Base-by-base conservation (phyloP, 92 coral and sea anemone genomes). In the Montipora capitata region DNA sequence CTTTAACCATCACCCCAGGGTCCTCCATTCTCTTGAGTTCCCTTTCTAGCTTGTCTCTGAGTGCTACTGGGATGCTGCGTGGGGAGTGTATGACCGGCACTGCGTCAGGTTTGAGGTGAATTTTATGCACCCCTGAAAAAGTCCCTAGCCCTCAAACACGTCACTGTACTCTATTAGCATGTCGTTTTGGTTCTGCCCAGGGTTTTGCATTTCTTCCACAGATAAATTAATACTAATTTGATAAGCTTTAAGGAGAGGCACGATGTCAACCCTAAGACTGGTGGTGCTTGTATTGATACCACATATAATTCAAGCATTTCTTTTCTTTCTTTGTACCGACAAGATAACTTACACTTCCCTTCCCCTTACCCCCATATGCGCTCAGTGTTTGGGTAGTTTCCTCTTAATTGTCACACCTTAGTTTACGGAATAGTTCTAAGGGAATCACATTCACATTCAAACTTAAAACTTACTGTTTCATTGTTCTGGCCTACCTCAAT, bases 401-500 rank as follows among this genome's bases (percentile, higher is more conserved):
- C 68, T 63, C 68, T 10, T 16, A 6, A 16, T 63, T 16, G 40
- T n/a, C 17, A 63, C 68, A 63, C 68, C 39, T 20, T 10, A 63
- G 68, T 63, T 16, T 7, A 1, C 5, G 40, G 40, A 63, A 63
- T 16, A 63, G 38, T 15, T 61, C 27, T 35, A 14, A 76, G 13
- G 67, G 67, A 6, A 39, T 76, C 6, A 76, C 66, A 35, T 54
- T 76, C 18, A 38, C 44, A 7, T 74, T 76, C 67, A 20, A 72
- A 48, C 80, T 76, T 76, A 66, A 76, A 76, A 76, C 16, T 27
- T 76, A 76, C 45, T 76, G 67, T 35, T 38, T 2, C 38, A 45
- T 76, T 76, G 15, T 13, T 76, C 6, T 54, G 10, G 27, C 80
- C 80, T 17, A 76, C 6, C 80, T 54, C 80, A 76, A 54, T 76